Evolutionary conservation across 2,888 invertebrate genomes (phyloP), one percentile per base, ranked within the genome.

Genomic region (Coelopa pilipes): DNA sequence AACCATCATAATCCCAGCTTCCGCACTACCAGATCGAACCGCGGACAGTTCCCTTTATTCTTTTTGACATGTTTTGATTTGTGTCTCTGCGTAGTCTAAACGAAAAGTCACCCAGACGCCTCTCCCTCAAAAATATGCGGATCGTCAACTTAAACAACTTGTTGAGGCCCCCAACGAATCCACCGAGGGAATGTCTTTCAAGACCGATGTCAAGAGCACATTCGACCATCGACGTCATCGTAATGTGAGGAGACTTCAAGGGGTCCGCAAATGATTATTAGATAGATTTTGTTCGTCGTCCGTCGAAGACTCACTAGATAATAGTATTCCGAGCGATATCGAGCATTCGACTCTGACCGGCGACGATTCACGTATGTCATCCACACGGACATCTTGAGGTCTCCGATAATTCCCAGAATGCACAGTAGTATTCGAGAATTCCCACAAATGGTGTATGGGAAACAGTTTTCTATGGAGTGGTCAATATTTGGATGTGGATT

Each of bases 351-450:
- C 45, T 82, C 85, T 74, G 80, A 81, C 74, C 85, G 81, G 47
- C 85, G 84, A 78, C 81, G 82, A 74, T 90, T 90, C 79, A 90
- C 88, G 50, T 91, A 88, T 46, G 90, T 90, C 77, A 91, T 87
- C 91, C 91, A 91, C 82, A 91, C 88, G 78, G 91, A 90, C 91
- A 91, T 91, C 85, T 79, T 77, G 24, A 21, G 45, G 5, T 53
- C 57, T 74, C 55, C 17, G 60, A 53, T 67, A 60, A 62, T 71
- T 73, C 45, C 46, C 21, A 50, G 17, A 71, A 5, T 10, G 1
- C 21, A 34, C 34, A 10, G 15, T 34, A 24, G 21, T 67, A 71
- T 63, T 62, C 67, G 53, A 70, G 45, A 63, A 71, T 66, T 67
- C 73, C 67, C 57, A 62, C 62, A 12, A 63, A 4, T 34, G 34